Evolutionary conservation across 1,140 invertebrate genomes (phyloP), one percentile per base, ranked within the genome.

Genomic region (Diploscapter pachys): DNA sequence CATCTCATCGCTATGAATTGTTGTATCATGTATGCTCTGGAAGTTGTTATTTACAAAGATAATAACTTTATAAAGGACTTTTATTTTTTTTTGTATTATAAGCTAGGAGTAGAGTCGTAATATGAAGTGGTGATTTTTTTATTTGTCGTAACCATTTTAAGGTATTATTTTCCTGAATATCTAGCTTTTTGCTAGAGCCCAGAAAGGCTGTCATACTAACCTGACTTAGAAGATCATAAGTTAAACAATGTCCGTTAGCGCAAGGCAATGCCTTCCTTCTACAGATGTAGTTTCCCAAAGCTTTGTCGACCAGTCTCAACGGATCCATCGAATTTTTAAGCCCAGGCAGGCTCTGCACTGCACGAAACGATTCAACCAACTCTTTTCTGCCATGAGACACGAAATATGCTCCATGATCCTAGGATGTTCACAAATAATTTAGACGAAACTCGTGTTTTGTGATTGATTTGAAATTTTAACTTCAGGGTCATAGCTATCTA

Each of bases 261-360:
- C 74, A 76, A 3, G 74, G 74, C 49, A 76, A 64, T 31, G 74
- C 9, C 11, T 65, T 56, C 31, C 74, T 48, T 13, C 74, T 61
- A 71, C 74, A 76, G 51, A 76, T 59, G 55, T 56, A 76, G 50
- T 48, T 8, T 4, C 4, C 71, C 4, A 72, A 49, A 5, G 53
- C 52, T 9, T 65, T 64, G 52, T 72, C 71, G 5, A 72, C 66
- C 71, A 72, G 64, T 55, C 66, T 56, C 13, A 72, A 72, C 57
- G 71, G 71, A 65, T 72, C 71, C n/a, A n/a, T n/a, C n/a, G n/a
- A n/a, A n/a, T n/a, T n/a, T n/a, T n/a, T n/a, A n/a, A n/a, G n/a
- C n/a, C n/a, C n/a, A n/a, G n/a, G n/a, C n/a, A n/a, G n/a, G n/a
- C 61, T 8, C 4, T 4, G 6, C 13, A 31, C 5, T 13, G 50